Conservation (phyloP, 2,888 invertebrate genomes). For the Silvanus unidentatus region DNA sequence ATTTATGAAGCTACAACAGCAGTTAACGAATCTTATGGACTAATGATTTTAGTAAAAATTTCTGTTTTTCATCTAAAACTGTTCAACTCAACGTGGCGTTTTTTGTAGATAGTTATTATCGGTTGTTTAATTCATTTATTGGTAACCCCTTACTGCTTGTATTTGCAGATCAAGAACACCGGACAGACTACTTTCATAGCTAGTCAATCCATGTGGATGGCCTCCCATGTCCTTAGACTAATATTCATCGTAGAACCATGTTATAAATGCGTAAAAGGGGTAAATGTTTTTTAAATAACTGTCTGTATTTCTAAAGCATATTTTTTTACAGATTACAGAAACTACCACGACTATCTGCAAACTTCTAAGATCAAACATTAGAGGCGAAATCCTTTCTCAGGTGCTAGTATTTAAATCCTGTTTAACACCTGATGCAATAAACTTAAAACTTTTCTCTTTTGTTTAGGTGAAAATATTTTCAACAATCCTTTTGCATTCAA, state of each 20-base stretch:
- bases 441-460: background rate
- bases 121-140: conserved; percentile 12
- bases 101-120: conserved; percentile 10
- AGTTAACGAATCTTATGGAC: conserved; percentile 4
- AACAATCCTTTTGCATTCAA: background rate
- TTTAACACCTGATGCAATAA: background rate
- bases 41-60: conserved; percentile 4
- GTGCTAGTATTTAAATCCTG: background rate
- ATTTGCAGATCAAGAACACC: conserved; percentile 8
- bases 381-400: background rate
- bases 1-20: conserved; percentile 2
- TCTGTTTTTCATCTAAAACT: no score
- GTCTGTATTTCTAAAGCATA: background rate
- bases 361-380: background rate
- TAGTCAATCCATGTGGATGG: conserved; percentile 10
- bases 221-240: conserved; percentile 7
- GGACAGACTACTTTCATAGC: conserved; percentile 9
- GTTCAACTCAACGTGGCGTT: background rate
- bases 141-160: conserved; percentile 14
- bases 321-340: background rate
- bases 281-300: background rate
- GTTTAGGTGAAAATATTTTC: conserved; percentile 2
- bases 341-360: background rate
- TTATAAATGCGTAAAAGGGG: conserved; percentile 6
- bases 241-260: conserved; percentile 14